Evolutionary conservation across 2,888 invertebrate genomes (phyloP), one percentile per base, ranked within the genome.

Genomic region (Dasypolia templi): DNA sequence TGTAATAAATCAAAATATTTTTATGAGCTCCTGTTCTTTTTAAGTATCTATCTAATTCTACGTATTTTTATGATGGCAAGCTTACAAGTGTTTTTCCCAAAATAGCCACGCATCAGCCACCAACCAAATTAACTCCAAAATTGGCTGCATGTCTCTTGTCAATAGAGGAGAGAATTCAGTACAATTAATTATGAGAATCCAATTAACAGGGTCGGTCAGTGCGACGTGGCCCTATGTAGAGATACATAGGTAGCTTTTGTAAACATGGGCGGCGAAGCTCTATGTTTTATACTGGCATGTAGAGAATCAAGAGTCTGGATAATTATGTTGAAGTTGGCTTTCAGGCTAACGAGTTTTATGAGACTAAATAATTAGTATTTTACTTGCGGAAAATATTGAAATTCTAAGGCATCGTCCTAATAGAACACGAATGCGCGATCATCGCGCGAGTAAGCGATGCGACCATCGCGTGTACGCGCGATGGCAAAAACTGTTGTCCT

Each of bases 181-280:
- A 75, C 72, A 78, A 85, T 77, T 83, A 81, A 79, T 80, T 75
- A 81, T 70, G 74, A 66, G 70, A 87, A 87, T 68, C 66, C 83
- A 81, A 87, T 87, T 85, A 87, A 76, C 61, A 17, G 58, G 69
- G 64, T 67, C 70, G 75, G 81, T 64, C 81, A 81, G 62, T 75
- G 81, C 62, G 69, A 76, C 58, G 51, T 42, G 17, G 32, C n/a
- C 65, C 59, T 70, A 63, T n/a, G 22, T 67, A 63, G 49, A 29
- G 39, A 39, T 39, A 5, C 19, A 35, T 58, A 39, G 55, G 14
- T 46, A 19, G 42, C 39, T 19, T 73, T 65, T 84, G 64, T 81
- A 75, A 70, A 84, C 55, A 80, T 69, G 14, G 11, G 19, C 29
- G 26, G 35, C 11, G 6, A 14, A 19, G 19, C 44, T 6, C 55